These are phyloP conservation scores for Orthosia gothica DNA, from an alignment of 2,888 invertebrate genomes.

Conservation along the genomic window DNA sequence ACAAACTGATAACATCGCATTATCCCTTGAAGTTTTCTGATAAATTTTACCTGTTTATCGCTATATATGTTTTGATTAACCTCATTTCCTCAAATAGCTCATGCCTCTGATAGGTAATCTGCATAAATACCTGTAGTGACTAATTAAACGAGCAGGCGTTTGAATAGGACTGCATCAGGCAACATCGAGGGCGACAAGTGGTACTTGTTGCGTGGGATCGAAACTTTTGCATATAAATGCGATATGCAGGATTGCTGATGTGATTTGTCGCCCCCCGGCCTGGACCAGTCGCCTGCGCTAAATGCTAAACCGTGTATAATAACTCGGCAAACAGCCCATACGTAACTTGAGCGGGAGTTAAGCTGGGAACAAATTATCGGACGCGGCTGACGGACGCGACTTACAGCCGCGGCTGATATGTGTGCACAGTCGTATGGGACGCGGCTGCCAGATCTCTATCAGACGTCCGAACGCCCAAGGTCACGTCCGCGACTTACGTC, in stretches of 20 bases:
- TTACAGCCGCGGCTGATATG: no score
- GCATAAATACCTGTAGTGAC: conserved; percentile 62
- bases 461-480: no score
- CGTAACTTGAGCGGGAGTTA: conserved; percentile 43
- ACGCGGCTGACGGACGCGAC: no score
- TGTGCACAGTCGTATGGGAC: no score
- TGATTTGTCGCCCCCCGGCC: conserved; percentile 76
- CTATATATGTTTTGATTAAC: conserved; percentile 37
- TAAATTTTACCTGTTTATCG: conserved; percentile 57
- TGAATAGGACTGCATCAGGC: conserved; percentile 59
- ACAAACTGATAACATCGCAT: conserved; percentile 24
- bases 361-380: no score
- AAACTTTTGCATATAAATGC: conserved; percentile 80
- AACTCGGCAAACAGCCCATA: conserved; percentile 53
- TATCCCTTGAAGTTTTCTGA: conserved; percentile 35
- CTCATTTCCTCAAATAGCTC: conserved; percentile 44
- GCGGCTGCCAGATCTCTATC: no score
- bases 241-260: conserved; percentile 70
- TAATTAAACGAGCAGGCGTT: conserved; percentile 65
- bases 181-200: conserved; percentile 76
- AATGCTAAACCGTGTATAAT: conserved; percentile 73
- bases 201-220: conserved; percentile 87
- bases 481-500: no score
- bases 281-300: conserved; percentile 74
- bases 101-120: conserved; percentile 27